phyloP scores from a whole-genome alignment of 2,888 invertebrate species.

The Thysanoteuthis rhombus region DNA sequence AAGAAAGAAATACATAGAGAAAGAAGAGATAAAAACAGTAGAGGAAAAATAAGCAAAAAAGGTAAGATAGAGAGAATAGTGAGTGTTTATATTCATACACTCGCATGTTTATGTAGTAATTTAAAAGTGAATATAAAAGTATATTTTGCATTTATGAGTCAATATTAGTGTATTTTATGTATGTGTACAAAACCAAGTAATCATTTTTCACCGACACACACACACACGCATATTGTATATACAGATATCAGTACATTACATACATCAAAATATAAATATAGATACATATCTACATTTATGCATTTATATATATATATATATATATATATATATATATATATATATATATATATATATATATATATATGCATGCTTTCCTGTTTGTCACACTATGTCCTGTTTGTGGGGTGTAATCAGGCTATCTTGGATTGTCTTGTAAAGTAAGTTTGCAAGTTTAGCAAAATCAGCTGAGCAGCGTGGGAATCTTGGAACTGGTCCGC shows the following conservation, averaged over 20 bases:
- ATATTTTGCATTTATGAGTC: not conserved
- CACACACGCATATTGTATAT: not conserved
- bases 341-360: not conserved
- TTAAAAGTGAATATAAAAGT: not conserved
- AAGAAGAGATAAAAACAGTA: too few relatives aligned
- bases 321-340: not conserved
- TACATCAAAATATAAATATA: not conserved
- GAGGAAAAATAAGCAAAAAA: too few relatives aligned
- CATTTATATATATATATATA: not conserved
- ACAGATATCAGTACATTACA: not conserved
- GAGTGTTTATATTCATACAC: not conserved
- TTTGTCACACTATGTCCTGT: not conserved
- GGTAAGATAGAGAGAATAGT: too few relatives aligned
- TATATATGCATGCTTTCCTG: not conserved
- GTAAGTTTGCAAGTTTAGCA: slow-evolving; percentile 24
- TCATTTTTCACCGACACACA: too few relatives aligned
- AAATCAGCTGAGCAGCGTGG: slow-evolving; percentile 31
- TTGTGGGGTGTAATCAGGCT: not conserved
- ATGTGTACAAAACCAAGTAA: too few relatives aligned
- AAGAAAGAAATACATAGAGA: too few relatives aligned
- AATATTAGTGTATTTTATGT: too few relatives aligned
- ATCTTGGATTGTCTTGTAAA: not conserved
- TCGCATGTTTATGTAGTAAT: not conserved
- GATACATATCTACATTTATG: not conserved
- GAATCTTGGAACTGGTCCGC: slow-evolving; percentile 21